Evolutionary conservation across 2,113 vertebrate genomes (phyloP).

Genomic region (Petrocephalus microphthalmus): DNA sequence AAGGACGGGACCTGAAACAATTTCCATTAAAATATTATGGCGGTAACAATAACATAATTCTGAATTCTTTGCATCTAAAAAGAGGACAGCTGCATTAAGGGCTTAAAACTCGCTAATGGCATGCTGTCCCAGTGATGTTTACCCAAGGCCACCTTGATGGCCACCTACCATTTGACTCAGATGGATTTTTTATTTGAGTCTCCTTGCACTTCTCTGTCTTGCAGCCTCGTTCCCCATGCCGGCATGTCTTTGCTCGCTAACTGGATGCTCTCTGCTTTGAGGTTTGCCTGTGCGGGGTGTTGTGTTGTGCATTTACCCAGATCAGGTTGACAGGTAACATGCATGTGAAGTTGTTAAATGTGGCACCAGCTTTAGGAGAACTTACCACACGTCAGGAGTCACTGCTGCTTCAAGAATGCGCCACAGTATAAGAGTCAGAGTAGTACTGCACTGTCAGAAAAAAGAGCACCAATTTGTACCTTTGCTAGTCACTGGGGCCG

Average conservation of each 20-base stretch:
- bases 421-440: background rate
- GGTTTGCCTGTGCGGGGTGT: background rate
- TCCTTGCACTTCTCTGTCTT: background rate
- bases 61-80: background rate
- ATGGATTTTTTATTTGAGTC: background rate
- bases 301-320: background rate
- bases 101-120: background rate
- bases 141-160: background rate
- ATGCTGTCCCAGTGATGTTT: background rate
- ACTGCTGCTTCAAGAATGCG: no score
- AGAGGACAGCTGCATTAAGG: background rate
- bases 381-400: background rate
- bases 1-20: background rate
- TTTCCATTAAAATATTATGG: background rate
- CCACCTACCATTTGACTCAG: background rate
- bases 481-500: no score
- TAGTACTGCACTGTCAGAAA: no score
- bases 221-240: background rate
- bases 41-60: background rate
- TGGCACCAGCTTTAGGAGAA: background rate
- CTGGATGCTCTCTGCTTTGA: background rate
- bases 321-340: background rate
- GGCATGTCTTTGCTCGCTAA: background rate
- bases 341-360: background rate
- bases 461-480: no score